phyloP scores from a whole-genome alignment of 2,797 vertebrate genomes.

The Tangara arthus region DNA sequence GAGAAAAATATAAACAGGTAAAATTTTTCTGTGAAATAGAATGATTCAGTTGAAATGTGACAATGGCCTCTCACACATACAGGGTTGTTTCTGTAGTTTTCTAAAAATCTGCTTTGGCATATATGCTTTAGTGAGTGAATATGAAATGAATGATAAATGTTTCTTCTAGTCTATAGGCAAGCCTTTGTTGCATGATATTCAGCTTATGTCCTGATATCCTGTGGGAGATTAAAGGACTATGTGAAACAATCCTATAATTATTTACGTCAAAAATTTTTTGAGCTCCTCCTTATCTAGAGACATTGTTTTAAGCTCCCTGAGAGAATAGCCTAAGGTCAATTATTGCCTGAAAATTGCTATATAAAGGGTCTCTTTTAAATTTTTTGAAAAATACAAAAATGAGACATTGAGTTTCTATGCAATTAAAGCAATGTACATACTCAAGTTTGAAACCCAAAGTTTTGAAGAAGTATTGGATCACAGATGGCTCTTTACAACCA shows the following conservation, averaged over 20 bases:
- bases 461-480: neutral
- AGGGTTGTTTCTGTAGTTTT: neutral
- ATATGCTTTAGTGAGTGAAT: neutral
- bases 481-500: rapidly evolving
- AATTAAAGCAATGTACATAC: neutral
- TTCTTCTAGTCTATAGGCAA: neutral
- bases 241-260: neutral
- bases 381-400: neutral
- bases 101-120: neutral
- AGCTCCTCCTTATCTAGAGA: neutral
- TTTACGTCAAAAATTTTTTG: neutral
- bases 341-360: neutral
- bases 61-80: neutral
- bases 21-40: neutral
- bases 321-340: neutral
- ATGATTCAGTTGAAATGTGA: neutral
- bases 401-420: neutral
- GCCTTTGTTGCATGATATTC: neutral
- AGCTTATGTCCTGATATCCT: neutral
- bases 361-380: neutral
- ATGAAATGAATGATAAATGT: neutral
- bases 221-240: neutral
- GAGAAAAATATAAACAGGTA: neutral
- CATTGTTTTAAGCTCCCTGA: neutral
- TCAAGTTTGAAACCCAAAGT: neutral